phyloP scores from a whole-genome alignment of 1,140 invertebrate genomes.

The Paraescarpia echinospica region DNA sequence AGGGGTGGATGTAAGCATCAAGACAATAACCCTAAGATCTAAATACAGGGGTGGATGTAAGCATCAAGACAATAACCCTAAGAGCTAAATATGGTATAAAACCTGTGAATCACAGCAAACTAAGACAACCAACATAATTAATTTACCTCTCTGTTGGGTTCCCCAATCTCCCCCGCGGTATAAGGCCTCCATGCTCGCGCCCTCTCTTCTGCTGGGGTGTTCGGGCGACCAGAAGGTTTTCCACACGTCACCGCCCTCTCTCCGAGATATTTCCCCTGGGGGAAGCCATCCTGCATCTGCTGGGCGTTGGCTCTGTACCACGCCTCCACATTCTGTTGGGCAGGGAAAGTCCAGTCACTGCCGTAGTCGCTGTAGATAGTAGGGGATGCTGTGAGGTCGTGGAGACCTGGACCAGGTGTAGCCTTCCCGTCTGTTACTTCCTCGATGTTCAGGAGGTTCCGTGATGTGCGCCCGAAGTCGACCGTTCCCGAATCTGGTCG shows the following conservation, averaged over 20 bases:
- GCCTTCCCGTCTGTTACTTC: not conserved
- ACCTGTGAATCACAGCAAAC: too few relatives aligned
- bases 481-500: not conserved
- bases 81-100: too few relatives aligned
- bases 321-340: not conserved
- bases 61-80: too few relatives aligned
- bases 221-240: constrained; percentile 3
- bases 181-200: not conserved
- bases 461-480: not conserved
- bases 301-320: not conserved
- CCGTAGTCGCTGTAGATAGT: constrained; percentile 23
- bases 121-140: too few relatives aligned
- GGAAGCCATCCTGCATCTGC: not conserved
- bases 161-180: constrained; percentile 10
- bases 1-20: too few relatives aligned
- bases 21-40: too few relatives aligned
- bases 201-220: constrained; percentile 9
- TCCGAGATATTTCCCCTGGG: not conserved
- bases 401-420: not conserved
- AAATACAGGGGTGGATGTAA: too few relatives aligned
- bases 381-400: not conserved
- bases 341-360: constrained; percentile 7
- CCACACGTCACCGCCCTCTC: not conserved
- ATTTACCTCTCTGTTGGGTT: not conserved
- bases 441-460: not conserved